These are phyloP conservation scores for Spea hammondii DNA, from an alignment of 2,797 vertebrate species.

Conservation along the genomic window DNA sequence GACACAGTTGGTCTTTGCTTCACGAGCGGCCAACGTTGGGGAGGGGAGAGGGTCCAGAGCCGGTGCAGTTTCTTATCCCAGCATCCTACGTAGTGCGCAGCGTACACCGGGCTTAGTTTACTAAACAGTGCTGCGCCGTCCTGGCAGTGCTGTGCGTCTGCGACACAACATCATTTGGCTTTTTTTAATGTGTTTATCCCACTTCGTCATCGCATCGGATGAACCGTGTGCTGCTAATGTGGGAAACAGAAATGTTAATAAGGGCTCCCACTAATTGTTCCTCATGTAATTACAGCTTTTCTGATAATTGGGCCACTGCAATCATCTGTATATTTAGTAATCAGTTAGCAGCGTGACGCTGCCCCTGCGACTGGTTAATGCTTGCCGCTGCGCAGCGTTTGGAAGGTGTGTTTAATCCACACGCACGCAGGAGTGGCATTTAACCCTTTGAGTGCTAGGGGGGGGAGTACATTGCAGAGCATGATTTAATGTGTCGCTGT, in stretches of 20 bases:
- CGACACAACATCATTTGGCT: not conserved
- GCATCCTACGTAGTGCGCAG: slow-evolving; percentile 4
- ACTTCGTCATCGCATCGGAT: slow-evolving; percentile 29
- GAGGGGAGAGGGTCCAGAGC: slow-evolving; percentile 12
- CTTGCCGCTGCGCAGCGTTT: slow-evolving; percentile 39
- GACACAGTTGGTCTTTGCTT: slow-evolving; percentile 20
- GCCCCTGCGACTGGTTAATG: slow-evolving; percentile 50
- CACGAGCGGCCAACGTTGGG: not conserved
- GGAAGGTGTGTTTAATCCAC: not conserved
- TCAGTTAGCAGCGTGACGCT: slow-evolving; percentile 66
- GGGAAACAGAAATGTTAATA: slow-evolving; percentile 85
- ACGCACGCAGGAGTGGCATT: too few relatives aligned
- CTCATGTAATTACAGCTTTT: slow-evolving; percentile 94
- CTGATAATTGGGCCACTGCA: slow-evolving; percentile 96
- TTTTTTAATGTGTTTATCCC: slow-evolving; percentile 16
- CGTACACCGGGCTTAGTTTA: not conserved
- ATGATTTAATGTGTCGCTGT: too few relatives aligned
- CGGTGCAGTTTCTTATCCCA: not conserved
- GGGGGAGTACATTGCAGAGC: too few relatives aligned
- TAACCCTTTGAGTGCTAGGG: not conserved
- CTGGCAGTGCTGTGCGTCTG: slow-evolving; percentile 2
- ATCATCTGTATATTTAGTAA: slow-evolving; percentile 99
- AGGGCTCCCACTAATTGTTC: slow-evolving; percentile 92
- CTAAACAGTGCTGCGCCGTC: slow-evolving; percentile 9
- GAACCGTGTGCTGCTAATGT: slow-evolving; percentile 49